phyloP scores from a whole-genome alignment of 2,888 invertebrate species.

The Apoda limacodes region DNA sequence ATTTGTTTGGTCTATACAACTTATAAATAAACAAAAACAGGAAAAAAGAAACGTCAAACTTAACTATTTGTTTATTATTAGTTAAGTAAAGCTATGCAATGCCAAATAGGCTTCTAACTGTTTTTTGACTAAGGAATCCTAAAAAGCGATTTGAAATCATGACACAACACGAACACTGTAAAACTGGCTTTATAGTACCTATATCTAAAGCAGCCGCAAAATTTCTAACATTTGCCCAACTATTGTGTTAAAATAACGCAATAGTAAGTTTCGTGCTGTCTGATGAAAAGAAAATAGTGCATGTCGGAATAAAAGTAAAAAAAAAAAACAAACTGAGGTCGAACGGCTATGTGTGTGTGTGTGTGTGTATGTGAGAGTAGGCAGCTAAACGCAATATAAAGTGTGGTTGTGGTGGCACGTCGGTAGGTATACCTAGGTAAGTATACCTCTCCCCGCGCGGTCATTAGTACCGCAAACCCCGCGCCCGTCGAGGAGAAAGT shows the following conservation, averaged over 20 bases:
- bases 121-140: no score
- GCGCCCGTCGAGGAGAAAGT: slow-evolving; percentile 61
- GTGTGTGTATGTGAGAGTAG: slow-evolving; percentile 30
- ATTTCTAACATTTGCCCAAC: background rate
- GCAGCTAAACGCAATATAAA: slow-evolving; percentile 68
- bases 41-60: no score
- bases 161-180: no score
- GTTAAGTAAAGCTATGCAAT: no score
- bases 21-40: no score
- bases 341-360: slow-evolving; percentile 40
- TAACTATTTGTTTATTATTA: no score
- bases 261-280: slow-evolving; percentile 32
- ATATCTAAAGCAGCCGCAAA: no score
- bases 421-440: slow-evolving; percentile 52
- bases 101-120: no score
- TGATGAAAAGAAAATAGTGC: slow-evolving; percentile 60
- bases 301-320: slow-evolving; percentile 56
- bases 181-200: no score
- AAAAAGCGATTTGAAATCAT: no score
- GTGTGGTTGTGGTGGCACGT: slow-evolving; percentile 52
- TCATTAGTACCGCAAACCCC: slow-evolving; percentile 62
- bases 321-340: slow-evolving; percentile 49
- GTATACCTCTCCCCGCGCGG: slow-evolving; percentile 63
- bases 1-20: no score
- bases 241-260: slow-evolving; percentile 9